Base-by-base conservation (phyloP, 2,888 invertebrate genomes). In the Lasius platythorax region DNA sequence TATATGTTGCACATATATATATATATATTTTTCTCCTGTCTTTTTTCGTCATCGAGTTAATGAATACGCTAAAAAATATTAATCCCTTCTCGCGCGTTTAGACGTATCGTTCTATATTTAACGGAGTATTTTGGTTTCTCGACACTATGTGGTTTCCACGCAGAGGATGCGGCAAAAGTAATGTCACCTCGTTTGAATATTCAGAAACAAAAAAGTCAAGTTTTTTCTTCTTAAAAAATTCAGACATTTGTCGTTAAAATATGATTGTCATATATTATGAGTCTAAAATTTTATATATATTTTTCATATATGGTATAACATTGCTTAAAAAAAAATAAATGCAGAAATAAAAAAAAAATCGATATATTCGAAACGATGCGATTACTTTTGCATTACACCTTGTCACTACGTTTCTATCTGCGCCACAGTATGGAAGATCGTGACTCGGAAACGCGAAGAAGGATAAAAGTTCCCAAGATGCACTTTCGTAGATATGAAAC, bases 111-210 rank as follows among this genome's bases (percentile, higher is more conserved):
- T 87, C 87, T 91, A 91, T 66, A 85, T 72, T 72, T 90, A 91
- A 90, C 87, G 82, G 92, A 92, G 91, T 91, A 92, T 92, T 92
- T 92, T 89, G 88, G 85, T 89, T 91, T 90, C 86, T 85, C 87
- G 81, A 90, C 76, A 75, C 9, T 53, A 64, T 53, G 50, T 15
- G 12, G 9, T 37, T 63, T 66, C 12, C 23, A 46, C 53, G 30
- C 12, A 37, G n/a, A 53, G 8, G 46, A 46, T 33, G 58, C 70
- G 12, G 15, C 33, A 11, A 61, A 79, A 79, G 61, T 73, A 73
- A 78, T 40, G 8, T 79, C 72, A 30, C 23, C 8, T 58, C 33
- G 46, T 23, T 43, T 12, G n/a, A 70, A 12, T 23, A 46, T 28
- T n/a, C 53, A 9, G 43, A 72, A 43, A 68, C 15, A 43, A 12